Conservation (phyloP, 2,113 vertebrate genomes). For the Cinclus mexicanus region DNA sequence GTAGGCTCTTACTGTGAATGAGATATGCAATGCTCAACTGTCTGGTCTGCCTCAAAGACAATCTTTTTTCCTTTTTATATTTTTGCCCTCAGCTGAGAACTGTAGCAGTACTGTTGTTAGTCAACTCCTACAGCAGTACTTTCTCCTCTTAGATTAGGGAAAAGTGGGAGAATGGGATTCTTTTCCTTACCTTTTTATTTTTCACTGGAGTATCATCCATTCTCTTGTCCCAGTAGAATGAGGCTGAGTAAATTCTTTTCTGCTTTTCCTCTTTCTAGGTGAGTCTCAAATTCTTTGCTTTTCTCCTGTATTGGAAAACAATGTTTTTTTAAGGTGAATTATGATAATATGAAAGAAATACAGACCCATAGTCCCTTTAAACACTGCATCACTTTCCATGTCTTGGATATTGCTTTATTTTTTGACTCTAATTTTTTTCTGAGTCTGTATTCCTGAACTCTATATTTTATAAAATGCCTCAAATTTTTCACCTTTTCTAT, state of each 20-base stretch:
- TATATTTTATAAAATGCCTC: background rate
- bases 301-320: background rate
- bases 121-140: background rate
- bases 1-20: background rate
- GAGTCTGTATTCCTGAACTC: background rate
- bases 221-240: background rate
- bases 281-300: background rate
- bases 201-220: background rate
- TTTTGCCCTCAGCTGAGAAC: background rate
- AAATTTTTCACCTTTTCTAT: background rate
- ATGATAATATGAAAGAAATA: background rate
- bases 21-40: fast-evolving
- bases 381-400: background rate
- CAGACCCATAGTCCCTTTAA: background rate
- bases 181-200: background rate
- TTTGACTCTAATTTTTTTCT: background rate
- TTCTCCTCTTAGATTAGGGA: background rate
- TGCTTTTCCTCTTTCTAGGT: background rate
- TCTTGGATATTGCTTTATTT: background rate
- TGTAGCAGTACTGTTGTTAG: background rate
- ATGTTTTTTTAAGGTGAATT: background rate
- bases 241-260: background rate
- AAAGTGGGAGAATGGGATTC: background rate
- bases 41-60: background rate
- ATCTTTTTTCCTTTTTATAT: background rate